Conservation (phyloP, 2,888 invertebrate genomes). For the Coecobrya sp. region DNA sequence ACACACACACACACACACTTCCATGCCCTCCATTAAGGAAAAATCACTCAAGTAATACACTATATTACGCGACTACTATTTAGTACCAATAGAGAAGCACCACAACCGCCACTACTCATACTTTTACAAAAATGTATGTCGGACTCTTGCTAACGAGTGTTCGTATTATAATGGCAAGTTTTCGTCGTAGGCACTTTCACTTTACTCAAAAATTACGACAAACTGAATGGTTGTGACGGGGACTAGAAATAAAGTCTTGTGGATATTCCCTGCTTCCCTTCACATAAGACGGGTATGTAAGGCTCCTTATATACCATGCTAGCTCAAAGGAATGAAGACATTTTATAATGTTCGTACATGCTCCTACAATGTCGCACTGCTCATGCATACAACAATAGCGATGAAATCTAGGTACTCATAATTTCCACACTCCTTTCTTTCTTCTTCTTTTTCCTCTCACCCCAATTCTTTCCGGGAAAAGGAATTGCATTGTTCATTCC, state of each 20-base stretch:
- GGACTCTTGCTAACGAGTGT: constrained; percentile 70
- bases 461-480: constrained; percentile 59
- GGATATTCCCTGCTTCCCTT: background rate
- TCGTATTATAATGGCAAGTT: constrained; percentile 69
- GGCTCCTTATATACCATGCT: background rate
- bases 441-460: constrained; percentile 23
- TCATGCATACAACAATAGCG: constrained; percentile 71
- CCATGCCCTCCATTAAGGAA: constrained; percentile 61
- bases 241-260: constrained; percentile 55
- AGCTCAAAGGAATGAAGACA: background rate
- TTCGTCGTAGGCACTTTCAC: constrained; percentile 56
- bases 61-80: background rate
- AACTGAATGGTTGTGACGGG: constrained; percentile 75
- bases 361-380: background rate
- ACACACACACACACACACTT: constrained; percentile 13
- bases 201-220: constrained; percentile 76
- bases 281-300: too few relatives aligned
- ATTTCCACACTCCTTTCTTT: constrained; percentile 47
- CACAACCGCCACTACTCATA: background rate
- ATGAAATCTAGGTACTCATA: constrained; percentile 76
- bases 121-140: constrained; percentile 14
- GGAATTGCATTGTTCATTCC: constrained; percentile 71
- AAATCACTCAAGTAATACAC: constrained; percentile 74
- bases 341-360: constrained; percentile 29
- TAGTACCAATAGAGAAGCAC: constrained; percentile 12